Conservation (phyloP, 2,888 invertebrate genomes). For the Volucella inanis region DNA sequence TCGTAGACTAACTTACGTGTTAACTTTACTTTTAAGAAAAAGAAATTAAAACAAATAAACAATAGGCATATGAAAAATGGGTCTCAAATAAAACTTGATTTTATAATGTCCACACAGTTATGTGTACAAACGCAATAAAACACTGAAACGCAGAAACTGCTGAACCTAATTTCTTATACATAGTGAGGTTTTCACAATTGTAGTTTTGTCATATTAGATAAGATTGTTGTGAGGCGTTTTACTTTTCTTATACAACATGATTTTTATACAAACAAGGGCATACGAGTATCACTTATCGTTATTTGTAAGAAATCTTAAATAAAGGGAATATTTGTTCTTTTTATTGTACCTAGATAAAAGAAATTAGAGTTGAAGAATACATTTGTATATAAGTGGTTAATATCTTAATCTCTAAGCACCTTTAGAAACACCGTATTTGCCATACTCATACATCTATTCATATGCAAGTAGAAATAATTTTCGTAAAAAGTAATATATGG, state of each 20-base stretch:
- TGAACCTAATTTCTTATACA: conserved; percentile 43
- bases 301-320: conserved; percentile 62
- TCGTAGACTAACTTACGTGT: background rate
- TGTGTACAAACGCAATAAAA: conserved; percentile 31
- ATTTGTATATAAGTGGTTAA: conserved; percentile 59
- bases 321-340: conserved; percentile 63
- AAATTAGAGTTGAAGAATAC: conserved; percentile 56
- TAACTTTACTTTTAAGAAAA: conserved; percentile 6
- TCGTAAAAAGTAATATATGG: no score
- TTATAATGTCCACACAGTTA: conserved; percentile 21
- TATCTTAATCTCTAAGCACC: conserved; percentile 56
- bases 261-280: conserved; percentile 59
- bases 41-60: background rate
- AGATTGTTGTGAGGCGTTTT: conserved; percentile 57
- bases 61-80: background rate
- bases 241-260: conserved; percentile 45
- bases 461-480: background rate
- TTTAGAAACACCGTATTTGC: conserved; percentile 44
- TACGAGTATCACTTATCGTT: conserved; percentile 59
- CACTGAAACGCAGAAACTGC: conserved; percentile 25
- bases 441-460: conserved; percentile 36
- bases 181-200: conserved; percentile 29
- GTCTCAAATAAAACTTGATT: conserved; percentile 14
- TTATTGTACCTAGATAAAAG: conserved; percentile 63
- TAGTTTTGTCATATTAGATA: conserved; percentile 55